Percentiles rank a stretch among this genome's conserved stretches.
These are phyloP conservation scores for Iselma pallidipennis DNA, from an alignment of 2,888 invertebrate species.

Conservation along the genomic window DNA sequence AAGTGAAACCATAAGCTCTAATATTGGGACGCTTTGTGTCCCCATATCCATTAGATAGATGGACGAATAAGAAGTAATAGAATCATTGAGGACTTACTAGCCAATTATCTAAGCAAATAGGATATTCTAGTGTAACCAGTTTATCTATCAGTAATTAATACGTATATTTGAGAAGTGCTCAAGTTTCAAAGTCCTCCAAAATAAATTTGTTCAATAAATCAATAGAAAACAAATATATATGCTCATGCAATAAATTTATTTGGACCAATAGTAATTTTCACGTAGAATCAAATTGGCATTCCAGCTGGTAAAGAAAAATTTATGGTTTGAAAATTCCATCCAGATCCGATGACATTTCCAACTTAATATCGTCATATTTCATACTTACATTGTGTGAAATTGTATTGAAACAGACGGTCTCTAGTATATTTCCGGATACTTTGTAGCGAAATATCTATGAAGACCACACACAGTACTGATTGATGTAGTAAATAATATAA, in stretches of 20 bases:
- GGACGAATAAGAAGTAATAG: background rate
- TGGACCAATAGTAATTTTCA: background rate
- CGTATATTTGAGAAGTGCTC: no score
- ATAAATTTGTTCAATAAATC: background rate
- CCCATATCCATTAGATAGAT: background rate
- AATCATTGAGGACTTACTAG: background rate
- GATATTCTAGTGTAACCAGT: no score
- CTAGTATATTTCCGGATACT: no score
- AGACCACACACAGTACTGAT: background rate
- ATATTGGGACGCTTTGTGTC: background rate
- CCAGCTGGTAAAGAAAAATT: background rate
- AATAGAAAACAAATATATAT: background rate
- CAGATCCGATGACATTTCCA: background rate
- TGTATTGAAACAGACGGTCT: slow-evolving; percentile 2
- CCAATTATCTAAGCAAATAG: background rate
- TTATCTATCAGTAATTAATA: no score
- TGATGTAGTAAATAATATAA: background rate
- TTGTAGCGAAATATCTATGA: background rate
- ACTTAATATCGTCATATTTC: background rate
- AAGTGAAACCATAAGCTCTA: background rate
- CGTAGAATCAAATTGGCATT: background rate
- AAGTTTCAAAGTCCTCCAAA: background rate
- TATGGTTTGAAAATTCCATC: background rate
- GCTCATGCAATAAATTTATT: background rate
- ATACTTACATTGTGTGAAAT: background rate